These are phyloP conservation scores for Pterocles gutturalis DNA, from an alignment of 2,113 vertebrate genomes.

Conservation along the genomic window DNA sequence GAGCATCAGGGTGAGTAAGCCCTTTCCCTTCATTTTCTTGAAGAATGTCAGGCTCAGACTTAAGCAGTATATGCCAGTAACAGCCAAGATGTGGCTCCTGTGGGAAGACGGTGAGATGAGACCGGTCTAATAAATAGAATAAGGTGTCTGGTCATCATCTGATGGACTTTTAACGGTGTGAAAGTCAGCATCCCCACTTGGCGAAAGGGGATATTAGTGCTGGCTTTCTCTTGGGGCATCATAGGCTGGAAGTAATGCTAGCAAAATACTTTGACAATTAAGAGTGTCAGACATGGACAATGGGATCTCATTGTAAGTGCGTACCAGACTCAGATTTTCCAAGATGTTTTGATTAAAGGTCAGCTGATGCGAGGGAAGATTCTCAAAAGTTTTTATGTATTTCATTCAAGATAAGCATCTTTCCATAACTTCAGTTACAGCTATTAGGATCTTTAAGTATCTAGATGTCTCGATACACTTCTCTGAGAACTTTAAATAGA, in stretches of 20 bases:
- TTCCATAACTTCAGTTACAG: background rate
- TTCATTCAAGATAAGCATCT: background rate
- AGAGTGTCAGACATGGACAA: background rate
- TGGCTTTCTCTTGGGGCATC: background rate
- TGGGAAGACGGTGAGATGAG: background rate
- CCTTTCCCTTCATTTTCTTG: slow-evolving; percentile 20
- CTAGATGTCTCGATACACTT: background rate
- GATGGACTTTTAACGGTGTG: background rate
- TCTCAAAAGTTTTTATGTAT: background rate
- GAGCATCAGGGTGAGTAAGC: background rate
- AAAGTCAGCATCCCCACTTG: background rate
- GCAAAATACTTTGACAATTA: background rate
- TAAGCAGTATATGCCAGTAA: background rate
- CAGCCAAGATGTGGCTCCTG: background rate
- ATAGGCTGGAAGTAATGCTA: background rate
- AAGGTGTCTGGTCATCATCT: background rate
- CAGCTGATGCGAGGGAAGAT: background rate
- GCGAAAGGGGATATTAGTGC: background rate
- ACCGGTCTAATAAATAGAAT: background rate
- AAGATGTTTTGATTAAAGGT: background rate
- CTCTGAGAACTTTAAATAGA: background rate
- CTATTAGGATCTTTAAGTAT: background rate
- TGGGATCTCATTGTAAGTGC: background rate
- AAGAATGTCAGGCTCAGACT: background rate
- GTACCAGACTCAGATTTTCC: background rate